Percentiles rank a stretch among this genome's conserved stretches.
phyloP scores from a whole-genome alignment of 1,140 invertebrate species.

The Drosophila subpulchrella region DNA sequence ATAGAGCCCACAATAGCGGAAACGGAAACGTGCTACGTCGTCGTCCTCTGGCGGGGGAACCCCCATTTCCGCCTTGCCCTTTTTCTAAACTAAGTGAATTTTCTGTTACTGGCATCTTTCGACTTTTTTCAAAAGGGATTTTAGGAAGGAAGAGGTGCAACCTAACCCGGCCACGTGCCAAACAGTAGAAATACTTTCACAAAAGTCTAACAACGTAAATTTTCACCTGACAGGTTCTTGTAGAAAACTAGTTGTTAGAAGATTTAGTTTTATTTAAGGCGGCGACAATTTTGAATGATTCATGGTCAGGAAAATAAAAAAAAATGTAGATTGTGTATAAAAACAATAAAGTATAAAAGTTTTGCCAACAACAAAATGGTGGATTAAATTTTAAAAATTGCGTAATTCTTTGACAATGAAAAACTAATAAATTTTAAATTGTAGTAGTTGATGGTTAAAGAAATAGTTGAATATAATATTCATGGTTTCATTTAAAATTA shows the following conservation, averaged over 20 bases:
- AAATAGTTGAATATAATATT: no score
- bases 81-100: constrained; percentile 56
- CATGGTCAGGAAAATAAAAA: background rate
- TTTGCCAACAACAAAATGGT: no score
- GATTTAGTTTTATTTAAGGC: constrained; percentile 26
- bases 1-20: constrained; percentile 55
- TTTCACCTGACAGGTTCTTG: constrained; percentile 31
- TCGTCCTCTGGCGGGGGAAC: constrained; percentile 39
- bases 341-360: no score
- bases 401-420: no score
- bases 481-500: no score
- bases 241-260: background rate
- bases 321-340: background rate
- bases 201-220: constrained; percentile 39
- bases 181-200: constrained; percentile 47
- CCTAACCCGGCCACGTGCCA: constrained; percentile 49
- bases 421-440: no score
- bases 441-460: no score
- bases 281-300: background rate
- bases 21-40: constrained; percentile 69
- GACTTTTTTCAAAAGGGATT: constrained; percentile 1
- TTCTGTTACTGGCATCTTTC: constrained; percentile 50
- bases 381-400: no score
- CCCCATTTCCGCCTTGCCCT: constrained; percentile 12
- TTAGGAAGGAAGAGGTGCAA: background rate